phyloP scores from a whole-genome alignment of 2,113 vertebrate genomes.

The Lampris incognitus region DNA sequence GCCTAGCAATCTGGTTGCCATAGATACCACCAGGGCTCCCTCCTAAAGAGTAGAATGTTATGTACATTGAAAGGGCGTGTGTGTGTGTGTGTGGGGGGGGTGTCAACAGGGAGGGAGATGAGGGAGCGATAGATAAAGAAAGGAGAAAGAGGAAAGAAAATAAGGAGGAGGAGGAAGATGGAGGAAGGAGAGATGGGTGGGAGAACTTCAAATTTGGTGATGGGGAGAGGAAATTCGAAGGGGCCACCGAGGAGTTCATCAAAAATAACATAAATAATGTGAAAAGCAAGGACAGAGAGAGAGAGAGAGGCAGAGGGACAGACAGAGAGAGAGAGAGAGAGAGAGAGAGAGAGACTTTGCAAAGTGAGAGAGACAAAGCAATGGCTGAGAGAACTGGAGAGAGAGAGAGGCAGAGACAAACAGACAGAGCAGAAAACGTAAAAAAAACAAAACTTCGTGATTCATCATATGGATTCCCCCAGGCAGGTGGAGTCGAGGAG shows the following conservation, averaged over 20 bases:
- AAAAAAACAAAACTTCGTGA: conserved; percentile 84
- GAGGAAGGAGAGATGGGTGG: conserved; percentile 28
- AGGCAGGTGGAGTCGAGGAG: conserved; percentile 73
- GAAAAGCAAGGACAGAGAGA: not conserved
- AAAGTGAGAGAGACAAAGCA: conserved; percentile 64
- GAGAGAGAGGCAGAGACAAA: conserved; percentile 46
- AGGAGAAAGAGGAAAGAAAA: conserved; percentile 8
- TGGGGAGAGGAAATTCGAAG: conserved; percentile 30
- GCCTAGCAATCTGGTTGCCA: conserved; percentile 87
- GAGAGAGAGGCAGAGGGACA: not conserved
- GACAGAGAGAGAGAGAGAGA: conserved; percentile 15
- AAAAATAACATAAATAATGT: conserved; percentile 73
- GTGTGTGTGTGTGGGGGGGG: conserved; percentile 14
- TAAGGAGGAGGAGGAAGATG: not conserved
- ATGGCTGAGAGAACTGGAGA: not conserved
- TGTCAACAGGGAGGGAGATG: conserved; percentile 34
- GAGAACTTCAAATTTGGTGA: conserved; percentile 59
- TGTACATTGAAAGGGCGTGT: conserved; percentile 80
- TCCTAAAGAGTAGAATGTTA: conserved; percentile 83
- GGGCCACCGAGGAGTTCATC: conserved; percentile 68
- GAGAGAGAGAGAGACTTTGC: not conserved
- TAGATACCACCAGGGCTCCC: conserved; percentile 84
- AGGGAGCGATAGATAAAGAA: conserved; percentile 11
- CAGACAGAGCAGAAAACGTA: conserved; percentile 45
- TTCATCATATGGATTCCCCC: conserved; percentile 89